phyloP scores from a whole-genome alignment of 37 sponge, comb jelly and placozoan genomes.

The Beroe ovata region DNA sequence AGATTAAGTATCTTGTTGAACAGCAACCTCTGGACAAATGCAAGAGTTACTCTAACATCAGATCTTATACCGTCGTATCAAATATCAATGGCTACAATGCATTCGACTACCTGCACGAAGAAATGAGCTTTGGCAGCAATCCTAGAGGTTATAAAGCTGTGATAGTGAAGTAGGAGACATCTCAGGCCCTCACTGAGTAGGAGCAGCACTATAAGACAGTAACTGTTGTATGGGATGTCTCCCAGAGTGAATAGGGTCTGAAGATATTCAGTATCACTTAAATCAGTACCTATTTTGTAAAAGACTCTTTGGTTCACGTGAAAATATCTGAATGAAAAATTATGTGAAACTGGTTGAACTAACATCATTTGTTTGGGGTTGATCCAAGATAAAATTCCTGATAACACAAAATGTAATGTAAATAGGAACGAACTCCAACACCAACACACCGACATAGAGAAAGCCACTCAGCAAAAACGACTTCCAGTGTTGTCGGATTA shows the following conservation, averaged over 20 bases:
- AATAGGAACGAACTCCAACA: constrained; percentile 29
- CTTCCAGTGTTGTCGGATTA: constrained; percentile 10
- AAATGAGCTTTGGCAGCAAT: constrained; percentile 8
- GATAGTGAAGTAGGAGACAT: constrained; percentile 4
- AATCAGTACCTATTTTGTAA: no score
- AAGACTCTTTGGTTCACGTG: no score
- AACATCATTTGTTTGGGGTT: no score
- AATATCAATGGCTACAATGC: not conserved
- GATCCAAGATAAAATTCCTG: constrained; percentile 32
- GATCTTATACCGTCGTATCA: no score
- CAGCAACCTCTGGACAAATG: not conserved
- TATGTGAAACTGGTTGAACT: no score
- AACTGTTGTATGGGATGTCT: not conserved
- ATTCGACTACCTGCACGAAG: not conserved
- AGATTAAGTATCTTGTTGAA: not conserved
- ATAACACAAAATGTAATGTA: constrained; percentile 28
- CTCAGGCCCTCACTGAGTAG: constrained; percentile 15
- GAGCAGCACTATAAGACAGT: constrained; percentile 7
- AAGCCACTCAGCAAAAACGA: constrained; percentile 2
- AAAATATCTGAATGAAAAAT: no score
- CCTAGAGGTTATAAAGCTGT: constrained; percentile 14
- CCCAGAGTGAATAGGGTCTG: constrained; percentile 40
- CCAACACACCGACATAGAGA: not conserved
- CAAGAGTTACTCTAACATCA: no score
- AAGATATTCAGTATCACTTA: no score